Evolutionary conservation across 2,113 vertebrate species (phyloP), one percentile per base, ranked within the genome.

Genomic region (Grantiella picta): DNA sequence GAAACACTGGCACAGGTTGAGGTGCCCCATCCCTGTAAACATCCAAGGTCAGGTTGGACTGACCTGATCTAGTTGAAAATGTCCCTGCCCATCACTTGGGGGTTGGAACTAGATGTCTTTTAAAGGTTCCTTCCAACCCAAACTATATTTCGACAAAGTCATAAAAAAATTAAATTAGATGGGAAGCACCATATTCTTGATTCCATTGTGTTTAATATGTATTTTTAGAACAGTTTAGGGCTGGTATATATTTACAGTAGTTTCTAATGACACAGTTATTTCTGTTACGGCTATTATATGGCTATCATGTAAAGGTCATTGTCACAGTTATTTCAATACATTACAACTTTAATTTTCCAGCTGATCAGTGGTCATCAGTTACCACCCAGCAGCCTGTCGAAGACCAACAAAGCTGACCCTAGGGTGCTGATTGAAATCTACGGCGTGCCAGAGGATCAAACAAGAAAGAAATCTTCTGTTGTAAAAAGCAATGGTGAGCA

Each of bases 341-440:
- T n/a, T 72, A 16, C 15, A 83, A 71, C 68, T 85, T 91, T 15
- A 60, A 69, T 97, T 96, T 96, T 93, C 17, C 95, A 99, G 99
- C 96, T 99, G 59, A 99, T 99, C 94, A 98, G 98, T 78, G 99
- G 98, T 21, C 92, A 97, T 52, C 98, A 98, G 81, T 68, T 98
- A 94, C 97, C 98, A 96, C 94, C 97, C 90, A 94, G 98, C 95
- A 53, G 19, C 84, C 17, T 86, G 25, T 97, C 96, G 10, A 97
- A 92, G 53, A 96, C 95, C 35, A 98, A 98, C 94, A 96, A 96
- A 84, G 90, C 98, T 71, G 97, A 99, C 73, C 96, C 97, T 11
- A 80, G 97, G 53, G 99, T 99, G 63, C 95, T 95, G 29, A 96
- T 99, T 91, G 98, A 99, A 95, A 98, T 99, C 49, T 96, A 98